Conservation (phyloP, 2,113 vertebrate genomes). For the Brachyhypopomus occidentalis region DNA sequence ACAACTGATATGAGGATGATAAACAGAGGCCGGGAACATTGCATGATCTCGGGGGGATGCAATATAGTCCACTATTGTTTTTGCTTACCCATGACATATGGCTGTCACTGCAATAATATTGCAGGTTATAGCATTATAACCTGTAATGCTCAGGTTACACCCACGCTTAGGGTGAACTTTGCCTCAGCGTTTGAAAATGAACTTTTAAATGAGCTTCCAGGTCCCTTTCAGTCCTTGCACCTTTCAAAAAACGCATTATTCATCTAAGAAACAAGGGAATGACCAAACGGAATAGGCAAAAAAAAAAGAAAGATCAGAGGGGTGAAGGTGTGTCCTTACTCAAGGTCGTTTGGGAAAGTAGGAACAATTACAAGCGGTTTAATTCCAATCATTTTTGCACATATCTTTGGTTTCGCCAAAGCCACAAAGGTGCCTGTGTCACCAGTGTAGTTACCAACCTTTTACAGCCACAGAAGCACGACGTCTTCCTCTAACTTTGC, state of each 20-base stretch:
- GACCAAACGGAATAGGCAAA: neutral
- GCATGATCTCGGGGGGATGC: conserved; percentile 58
- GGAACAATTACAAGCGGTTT: conserved; percentile 18
- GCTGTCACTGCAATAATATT: neutral
- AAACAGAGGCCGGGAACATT: conserved; percentile 75
- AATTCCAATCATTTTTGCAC: conserved; percentile 6
- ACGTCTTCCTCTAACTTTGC: neutral
- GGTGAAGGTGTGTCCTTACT: conserved; percentile 5
- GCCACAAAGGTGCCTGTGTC: conserved; percentile 13
- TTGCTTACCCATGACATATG: conserved; percentile 23
- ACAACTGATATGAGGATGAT: conserved; percentile 75
- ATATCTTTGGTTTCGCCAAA: conserved; percentile 13
- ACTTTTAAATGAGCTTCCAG: conserved; percentile 18
- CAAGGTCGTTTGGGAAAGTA: conserved; percentile 28
- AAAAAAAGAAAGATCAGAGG: neutral
- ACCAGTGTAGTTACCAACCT: neutral
- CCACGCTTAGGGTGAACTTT: neutral
- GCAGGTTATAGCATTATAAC: no score
- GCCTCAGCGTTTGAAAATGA: conserved; percentile 5
- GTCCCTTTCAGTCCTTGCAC: neutral
- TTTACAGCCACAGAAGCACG: neutral
- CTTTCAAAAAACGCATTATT: conserved; percentile 21
- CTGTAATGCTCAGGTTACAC: conserved; percentile 9
- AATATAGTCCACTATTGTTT: conserved; percentile 39
- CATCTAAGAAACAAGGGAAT: conserved; percentile 16